Conservation (phyloP, 2,797 vertebrate species). For the Gobio occitaniae region DNA sequence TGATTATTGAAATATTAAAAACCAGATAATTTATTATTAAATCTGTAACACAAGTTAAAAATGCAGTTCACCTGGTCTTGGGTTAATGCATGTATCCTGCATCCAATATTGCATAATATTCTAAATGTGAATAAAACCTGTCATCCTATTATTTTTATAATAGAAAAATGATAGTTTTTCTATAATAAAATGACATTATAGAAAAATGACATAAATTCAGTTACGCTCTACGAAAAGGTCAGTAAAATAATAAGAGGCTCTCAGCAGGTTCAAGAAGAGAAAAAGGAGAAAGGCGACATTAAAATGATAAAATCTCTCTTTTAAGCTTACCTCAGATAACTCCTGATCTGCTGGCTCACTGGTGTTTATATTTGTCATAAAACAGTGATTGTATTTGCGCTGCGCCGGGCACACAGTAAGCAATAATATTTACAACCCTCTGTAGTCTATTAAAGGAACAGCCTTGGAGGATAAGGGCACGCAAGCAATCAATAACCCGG, state of each 20-base stretch:
- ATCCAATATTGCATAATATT: background rate
- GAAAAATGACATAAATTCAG: background rate
- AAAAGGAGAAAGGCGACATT: background rate
- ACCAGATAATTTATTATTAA: constrained; percentile 49
- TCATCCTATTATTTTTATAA: constrained; percentile 23
- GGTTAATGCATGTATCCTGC: background rate
- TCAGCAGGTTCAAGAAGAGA: background rate
- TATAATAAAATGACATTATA: background rate
- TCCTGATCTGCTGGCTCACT: constrained; percentile 41
- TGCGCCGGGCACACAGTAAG: constrained; percentile 40
- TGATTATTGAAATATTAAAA: constrained; percentile 60
- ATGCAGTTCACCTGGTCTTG: constrained; percentile 50
- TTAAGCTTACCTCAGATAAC: constrained; percentile 46
- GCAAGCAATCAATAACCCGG: constrained; percentile 50
- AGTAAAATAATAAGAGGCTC: background rate
- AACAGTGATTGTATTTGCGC: constrained; percentile 38
- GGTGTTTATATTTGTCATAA: constrained; percentile 51
- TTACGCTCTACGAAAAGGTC: constrained; percentile 12
- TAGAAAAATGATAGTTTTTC: too few relatives aligned
- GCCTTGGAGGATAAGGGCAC: constrained; percentile 51
- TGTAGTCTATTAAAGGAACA: constrained; percentile 52
- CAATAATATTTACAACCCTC: constrained; percentile 55
- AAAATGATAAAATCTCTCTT: constrained; percentile 35
- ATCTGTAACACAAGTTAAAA: constrained; percentile 43
- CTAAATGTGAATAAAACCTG: background rate